phyloP scores from a whole-genome alignment of 1,140 invertebrate species.

The Choristoneura fumiferana region DNA sequence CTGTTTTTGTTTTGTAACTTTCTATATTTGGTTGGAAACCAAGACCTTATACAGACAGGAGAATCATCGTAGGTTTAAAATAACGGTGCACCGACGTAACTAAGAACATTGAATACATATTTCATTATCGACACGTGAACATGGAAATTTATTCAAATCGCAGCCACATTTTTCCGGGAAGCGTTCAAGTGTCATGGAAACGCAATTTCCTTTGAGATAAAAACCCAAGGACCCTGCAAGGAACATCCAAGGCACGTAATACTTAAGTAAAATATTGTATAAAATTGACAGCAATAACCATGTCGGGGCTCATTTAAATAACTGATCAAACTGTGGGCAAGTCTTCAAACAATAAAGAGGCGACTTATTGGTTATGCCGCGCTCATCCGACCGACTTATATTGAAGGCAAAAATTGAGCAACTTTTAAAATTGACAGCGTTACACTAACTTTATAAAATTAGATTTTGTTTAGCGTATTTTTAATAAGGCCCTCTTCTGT shows the following conservation, averaged over 20 bases:
- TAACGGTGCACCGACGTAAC: no score
- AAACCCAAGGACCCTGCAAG: not conserved
- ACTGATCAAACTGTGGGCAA: constrained; percentile 59
- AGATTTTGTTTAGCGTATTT: not conserved
- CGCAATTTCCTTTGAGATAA: not conserved
- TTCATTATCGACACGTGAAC: no score
- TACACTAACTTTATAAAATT: constrained; percentile 24
- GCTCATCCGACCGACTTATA: constrained; percentile 47
- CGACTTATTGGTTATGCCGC: constrained; percentile 53
- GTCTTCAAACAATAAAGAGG: constrained; percentile 62
- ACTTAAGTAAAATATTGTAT: constrained; percentile 45
- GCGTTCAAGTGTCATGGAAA: not conserved
- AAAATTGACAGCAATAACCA: constrained; percentile 63
- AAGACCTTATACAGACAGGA: no score
- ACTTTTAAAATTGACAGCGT: constrained; percentile 48
- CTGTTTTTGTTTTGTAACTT: no score
- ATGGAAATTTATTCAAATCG: no score
- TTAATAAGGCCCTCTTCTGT: no score
- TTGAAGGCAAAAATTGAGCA: constrained; percentile 48
- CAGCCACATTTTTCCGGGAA: no score
- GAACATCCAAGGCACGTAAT: constrained; percentile 38
- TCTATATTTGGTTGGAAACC: no score
- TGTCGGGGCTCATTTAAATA: constrained; percentile 66
- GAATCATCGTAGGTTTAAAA: no score
- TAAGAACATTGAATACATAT: no score